Conservation (phyloP, 2,888 invertebrate genomes). For the Aphodius granarius region DNA sequence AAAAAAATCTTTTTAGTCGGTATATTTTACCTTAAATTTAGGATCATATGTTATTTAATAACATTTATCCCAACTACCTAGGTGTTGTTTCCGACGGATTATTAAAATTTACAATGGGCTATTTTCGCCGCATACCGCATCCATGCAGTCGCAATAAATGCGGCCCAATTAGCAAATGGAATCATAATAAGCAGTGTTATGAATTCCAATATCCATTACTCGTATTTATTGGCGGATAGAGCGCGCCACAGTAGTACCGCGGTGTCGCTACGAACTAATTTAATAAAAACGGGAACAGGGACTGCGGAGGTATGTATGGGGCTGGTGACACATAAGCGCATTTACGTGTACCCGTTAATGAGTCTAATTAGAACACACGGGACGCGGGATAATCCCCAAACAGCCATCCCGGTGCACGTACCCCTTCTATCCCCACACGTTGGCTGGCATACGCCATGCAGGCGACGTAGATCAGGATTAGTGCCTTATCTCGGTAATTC, state of each 20-base stretch:
- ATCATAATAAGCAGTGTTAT: constrained; percentile 13
- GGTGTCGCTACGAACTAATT: neutral
- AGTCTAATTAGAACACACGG: constrained; percentile 46
- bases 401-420: constrained; percentile 22
- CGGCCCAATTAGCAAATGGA: constrained; percentile 15
- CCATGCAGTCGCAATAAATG: constrained; percentile 5
- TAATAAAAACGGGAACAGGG: constrained; percentile 4
- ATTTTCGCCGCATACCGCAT: neutral
- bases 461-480: constrained; percentile 26
- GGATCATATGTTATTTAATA: neutral
- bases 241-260: neutral
- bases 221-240: constrained; percentile 2
- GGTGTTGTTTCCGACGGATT: neutral
- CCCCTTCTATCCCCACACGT: neutral
- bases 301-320: neutral
- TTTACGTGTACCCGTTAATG: constrained; percentile 50
- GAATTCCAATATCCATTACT: constrained; percentile 14
- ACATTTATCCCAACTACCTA: neutral
- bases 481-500: constrained; percentile 24
- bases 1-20: no score
- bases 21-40: no score
- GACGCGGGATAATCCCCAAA: constrained; percentile 18
- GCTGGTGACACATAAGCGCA: constrained; percentile 41
- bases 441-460: constrained; percentile 16
- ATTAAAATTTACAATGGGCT: neutral